Percentiles rank a stretch among this genome's conserved stretches.
phyloP scores from a whole-genome alignment of 2,113 vertebrate species.

The Bos javanicus region DNA sequence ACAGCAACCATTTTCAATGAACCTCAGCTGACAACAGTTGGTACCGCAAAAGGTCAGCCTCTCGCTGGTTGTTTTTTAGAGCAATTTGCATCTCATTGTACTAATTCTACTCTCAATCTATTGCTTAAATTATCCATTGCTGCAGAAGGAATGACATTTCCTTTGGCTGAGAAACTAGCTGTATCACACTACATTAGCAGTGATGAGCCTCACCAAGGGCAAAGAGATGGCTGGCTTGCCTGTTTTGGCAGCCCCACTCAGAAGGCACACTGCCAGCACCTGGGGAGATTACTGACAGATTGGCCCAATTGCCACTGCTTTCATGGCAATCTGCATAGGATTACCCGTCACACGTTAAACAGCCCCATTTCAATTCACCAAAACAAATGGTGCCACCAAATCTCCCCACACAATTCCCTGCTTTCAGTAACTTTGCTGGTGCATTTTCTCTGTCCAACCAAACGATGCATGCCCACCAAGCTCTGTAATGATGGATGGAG shows the following conservation, averaged over 20 bases:
- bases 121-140: constrained; percentile 80
- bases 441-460: constrained; percentile 71
- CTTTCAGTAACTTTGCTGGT: constrained; percentile 25
- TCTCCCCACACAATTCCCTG: constrained; percentile 24
- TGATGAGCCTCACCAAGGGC: constrained; percentile 72
- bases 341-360: constrained; percentile 64
- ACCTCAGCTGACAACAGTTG: constrained; percentile 46
- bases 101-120: constrained; percentile 81
- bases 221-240: constrained; percentile 56
- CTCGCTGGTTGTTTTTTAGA: constrained; percentile 59
- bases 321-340: constrained; percentile 72
- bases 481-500: constrained; percentile 80
- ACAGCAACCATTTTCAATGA: neutral
- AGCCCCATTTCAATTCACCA: constrained; percentile 64
- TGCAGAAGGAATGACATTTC: constrained; percentile 77
- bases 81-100: constrained; percentile 79
- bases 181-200: constrained; percentile 65
- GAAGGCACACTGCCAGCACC: constrained; percentile 73
- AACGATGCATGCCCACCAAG: constrained; percentile 67
- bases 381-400: constrained; percentile 71
- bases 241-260: constrained; percentile 71
- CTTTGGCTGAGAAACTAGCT: constrained; percentile 68
- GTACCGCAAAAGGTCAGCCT: constrained; percentile 59
- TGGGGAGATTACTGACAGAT: constrained; percentile 70
- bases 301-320: constrained; percentile 65